A percentile compares a stretch with the other conserved stretches of the same genome.
phyloP scores from a whole-genome alignment of 64 coral and sea anemone genomes.

The Exaiptasia diaphana region DNA sequence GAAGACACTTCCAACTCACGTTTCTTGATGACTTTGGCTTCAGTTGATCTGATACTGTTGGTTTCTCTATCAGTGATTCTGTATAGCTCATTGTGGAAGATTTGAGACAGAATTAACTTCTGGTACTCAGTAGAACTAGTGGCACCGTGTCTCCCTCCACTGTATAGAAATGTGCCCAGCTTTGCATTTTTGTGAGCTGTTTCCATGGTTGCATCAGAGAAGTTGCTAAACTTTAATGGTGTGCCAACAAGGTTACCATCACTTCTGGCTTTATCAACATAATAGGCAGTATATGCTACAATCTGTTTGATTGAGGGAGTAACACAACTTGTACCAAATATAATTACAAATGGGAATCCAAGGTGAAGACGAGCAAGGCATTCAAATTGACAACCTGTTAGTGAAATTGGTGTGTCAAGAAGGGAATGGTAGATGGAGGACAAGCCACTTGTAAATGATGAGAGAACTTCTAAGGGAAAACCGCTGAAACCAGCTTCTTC shows the following conservation, averaged over 20 bases:
- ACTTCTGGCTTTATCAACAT: neutral
- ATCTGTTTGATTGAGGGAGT: conserved; percentile 2
- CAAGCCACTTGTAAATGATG: conserved; percentile 20
- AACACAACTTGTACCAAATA: no score
- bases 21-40: neutral
- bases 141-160: conserved; percentile 12
- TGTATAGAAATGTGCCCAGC: conserved; percentile 24
- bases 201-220: conserved; percentile 10
- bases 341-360: no score
- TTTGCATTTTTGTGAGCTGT: conserved; percentile 33
- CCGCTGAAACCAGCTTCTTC: conserved; percentile 23
- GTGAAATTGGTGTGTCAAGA: no score
- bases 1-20: no score
- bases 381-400: no score
- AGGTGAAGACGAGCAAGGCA: no score
- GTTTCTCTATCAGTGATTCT: conserved; percentile 16
- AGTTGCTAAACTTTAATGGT: conserved; percentile 27
- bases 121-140: conserved; percentile 19
- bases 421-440: no score
- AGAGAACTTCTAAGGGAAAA: conserved; percentile 13
- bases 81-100: conserved; percentile 31
- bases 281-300: conserved; percentile 21
- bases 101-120: conserved; percentile 28
- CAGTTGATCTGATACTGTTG: neutral
- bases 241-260: conserved; percentile 6